Conservation (phyloP, 2,113 vertebrate genomes). For the Colossoma macropomum region DNA sequence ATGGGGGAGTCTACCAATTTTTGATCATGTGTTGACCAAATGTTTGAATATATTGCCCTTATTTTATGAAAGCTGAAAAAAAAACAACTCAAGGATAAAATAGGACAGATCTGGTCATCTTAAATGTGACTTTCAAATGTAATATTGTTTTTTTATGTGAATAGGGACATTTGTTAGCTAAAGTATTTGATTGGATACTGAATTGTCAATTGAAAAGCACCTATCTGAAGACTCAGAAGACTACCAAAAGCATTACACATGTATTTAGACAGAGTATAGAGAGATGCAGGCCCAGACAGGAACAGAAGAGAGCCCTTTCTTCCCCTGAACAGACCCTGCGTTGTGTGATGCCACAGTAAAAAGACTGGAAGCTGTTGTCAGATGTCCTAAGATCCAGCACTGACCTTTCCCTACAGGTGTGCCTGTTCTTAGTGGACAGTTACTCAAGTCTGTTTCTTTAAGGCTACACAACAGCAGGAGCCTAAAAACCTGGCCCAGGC, state of each 20-base stretch:
- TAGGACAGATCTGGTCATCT: too few relatives aligned
- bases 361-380: constrained; percentile 45
- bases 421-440: constrained; percentile 39
- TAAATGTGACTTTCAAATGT: too few relatives aligned
- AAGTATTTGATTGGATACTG: too few relatives aligned
- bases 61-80: too few relatives aligned
- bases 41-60: too few relatives aligned
- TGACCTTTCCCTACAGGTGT: constrained; percentile 73
- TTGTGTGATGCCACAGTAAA: constrained; percentile 37
- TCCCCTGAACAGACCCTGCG: constrained; percentile 35
- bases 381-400: constrained; percentile 15
- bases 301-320: constrained; percentile 37
- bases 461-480: constrained; percentile 60
- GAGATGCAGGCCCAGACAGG: neutral
- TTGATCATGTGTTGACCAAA: too few relatives aligned
- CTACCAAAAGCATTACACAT: neutral
- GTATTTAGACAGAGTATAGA: neutral
- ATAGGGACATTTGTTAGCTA: too few relatives aligned
- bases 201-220: neutral
- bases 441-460: constrained; percentile 46
- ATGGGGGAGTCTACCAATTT: too few relatives aligned
- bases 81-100: too few relatives aligned
- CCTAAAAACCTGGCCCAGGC: constrained; percentile 54
- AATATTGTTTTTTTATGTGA: too few relatives aligned
- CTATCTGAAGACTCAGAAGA: neutral